Base-by-base conservation (phyloP, 2,113 vertebrate genomes). In the Pagrus major region DNA sequence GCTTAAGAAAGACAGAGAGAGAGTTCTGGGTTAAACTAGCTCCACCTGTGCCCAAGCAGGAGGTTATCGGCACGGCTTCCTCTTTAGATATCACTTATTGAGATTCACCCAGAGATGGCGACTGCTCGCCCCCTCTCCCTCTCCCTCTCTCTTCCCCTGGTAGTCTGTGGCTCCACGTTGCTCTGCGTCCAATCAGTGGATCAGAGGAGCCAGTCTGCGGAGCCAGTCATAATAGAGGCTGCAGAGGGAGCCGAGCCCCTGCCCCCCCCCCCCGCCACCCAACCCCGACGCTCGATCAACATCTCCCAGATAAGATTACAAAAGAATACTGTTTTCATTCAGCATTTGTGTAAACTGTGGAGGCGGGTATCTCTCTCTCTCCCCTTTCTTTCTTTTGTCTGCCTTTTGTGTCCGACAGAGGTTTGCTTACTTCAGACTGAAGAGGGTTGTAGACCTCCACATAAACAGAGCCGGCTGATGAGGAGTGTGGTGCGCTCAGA, bases 241-340 rank as follows among this genome's bases (percentile, higher is more conserved):
- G 88, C 73, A 49, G 89, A 90, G 87, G 88, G 90, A 73, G 67
- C 83, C 80, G 61, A 75, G 60, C 16, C 70, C 77, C 80, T 11
- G 27, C 25, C 20, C 39, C 9, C 41, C 74, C 44, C 64, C n/a
- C 35, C 9, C 41, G 70, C 42, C 63, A 18, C 44, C 44, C 6
- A 14, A 54, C 78, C 86, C 89, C 35, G 78, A 91, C 61, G 83
- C 88, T 87, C 85, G 87, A 93, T 94, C 94, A 84, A 88, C 92
- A 95, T 94, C 91, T 91, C 84, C 82, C 81, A 93, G 94, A 95
- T 95, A 94, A 95, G 86, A 91, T 93, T 93, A 93, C 93, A 91
- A 91, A 92, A 95, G 89, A 92, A 93, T 94, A 93, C 92, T 93
- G 93, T 94, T 94, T 94, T 94, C 93, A 90, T 94, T 93, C 46